A percentile compares a stretch with the other conserved stretches of the same genome.
Conservation (phyloP, 2,797 vertebrate species). For the Xenopus petersii region DNA sequence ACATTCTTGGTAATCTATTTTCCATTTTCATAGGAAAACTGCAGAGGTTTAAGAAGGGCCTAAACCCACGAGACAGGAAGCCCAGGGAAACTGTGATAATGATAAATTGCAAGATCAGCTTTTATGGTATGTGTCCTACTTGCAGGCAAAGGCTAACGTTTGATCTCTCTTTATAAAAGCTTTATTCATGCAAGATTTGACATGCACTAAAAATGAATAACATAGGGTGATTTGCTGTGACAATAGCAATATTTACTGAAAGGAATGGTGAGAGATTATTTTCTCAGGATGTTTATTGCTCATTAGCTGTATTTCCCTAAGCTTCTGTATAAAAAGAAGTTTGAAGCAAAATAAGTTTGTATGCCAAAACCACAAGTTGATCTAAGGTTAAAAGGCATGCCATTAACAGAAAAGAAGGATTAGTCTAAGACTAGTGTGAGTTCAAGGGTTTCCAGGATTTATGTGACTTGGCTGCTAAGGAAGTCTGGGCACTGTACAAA, state of each 20-base stretch:
- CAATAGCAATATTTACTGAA: background rate
- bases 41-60: background rate
- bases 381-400: constrained; percentile 4
- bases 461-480: constrained; percentile 16
- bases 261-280: constrained; percentile 34
- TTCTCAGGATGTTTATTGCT: constrained; percentile 49
- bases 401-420: constrained; percentile 6
- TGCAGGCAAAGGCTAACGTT: no score
- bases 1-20: no score
- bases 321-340: constrained; percentile 34
- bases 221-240: constrained; percentile 4
- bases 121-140: no score
- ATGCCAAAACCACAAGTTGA: constrained; percentile 37
- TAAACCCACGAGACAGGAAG: background rate
- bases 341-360: background rate
- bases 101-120: background rate
- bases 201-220: background rate
- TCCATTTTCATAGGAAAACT: no score
- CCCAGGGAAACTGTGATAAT: background rate
- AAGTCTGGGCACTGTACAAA: constrained; percentile 8
- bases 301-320: constrained; percentile 54
- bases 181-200: no score
- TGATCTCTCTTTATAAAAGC: no score
- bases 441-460: background rate
- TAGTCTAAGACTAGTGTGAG: background rate